Conservation (phyloP, 2,797 vertebrate species). For the Typhlichthys eigenmanni region DNA sequence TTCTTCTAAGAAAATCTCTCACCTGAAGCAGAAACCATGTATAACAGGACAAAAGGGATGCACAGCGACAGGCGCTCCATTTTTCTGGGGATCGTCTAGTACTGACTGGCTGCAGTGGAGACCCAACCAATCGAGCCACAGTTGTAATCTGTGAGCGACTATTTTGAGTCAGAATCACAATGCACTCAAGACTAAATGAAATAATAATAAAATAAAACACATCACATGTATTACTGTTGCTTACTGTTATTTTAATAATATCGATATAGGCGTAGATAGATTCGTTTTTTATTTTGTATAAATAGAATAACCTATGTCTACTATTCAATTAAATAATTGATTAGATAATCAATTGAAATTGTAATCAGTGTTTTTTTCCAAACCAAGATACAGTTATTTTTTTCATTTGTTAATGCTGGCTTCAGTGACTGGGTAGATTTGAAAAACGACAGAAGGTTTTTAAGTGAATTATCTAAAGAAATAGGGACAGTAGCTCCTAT, state of each 20-base stretch:
- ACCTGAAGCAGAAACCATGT: conserved; percentile 60
- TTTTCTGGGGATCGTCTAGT: conserved; percentile 40
- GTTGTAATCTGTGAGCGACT: conserved; percentile 47
- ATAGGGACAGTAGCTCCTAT: conserved; percentile 30
- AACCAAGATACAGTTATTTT: too few species aligned
- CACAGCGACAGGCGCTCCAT: conserved; percentile 63
- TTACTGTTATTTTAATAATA: neutral
- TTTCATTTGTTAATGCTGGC: too few species aligned
- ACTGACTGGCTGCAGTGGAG: conserved; percentile 29
- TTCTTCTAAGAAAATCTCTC: neutral
- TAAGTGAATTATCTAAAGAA: conserved; percentile 14
- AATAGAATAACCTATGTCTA: neutral
- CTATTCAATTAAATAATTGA: neutral
- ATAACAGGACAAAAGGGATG: conserved; percentile 39
- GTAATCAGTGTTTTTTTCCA: too few species aligned
- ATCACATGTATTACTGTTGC: too few species aligned
- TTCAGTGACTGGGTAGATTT: too few species aligned
- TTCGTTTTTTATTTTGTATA: neutral
- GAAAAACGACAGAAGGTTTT: neutral
- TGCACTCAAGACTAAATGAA: neutral
- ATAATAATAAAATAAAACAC: neutral
- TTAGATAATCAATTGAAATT: too few species aligned
- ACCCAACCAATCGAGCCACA: conserved; percentile 10
- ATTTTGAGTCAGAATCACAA: conserved; percentile 43
- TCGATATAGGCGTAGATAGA: too few species aligned